Conservation (phyloP, 2,113 vertebrate species). For the Zapornia atra region DNA sequence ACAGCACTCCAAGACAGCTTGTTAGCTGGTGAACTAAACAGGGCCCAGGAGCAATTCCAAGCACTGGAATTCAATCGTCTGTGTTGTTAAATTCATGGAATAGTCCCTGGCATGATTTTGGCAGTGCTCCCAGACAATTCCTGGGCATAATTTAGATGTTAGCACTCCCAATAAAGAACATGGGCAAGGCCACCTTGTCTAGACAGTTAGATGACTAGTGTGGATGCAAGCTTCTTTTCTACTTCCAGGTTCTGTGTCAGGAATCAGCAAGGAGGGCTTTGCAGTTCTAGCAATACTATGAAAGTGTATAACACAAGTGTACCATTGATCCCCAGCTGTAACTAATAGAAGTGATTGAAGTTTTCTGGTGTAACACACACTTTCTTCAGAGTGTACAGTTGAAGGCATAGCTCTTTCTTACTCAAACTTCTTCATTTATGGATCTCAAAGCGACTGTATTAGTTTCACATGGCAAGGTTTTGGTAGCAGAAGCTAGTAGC, state of each 20-base stretch:
- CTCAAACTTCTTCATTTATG: neutral
- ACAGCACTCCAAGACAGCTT: neutral
- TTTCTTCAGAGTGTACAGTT: neutral
- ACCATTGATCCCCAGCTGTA: neutral
- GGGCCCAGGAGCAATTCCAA: neutral
- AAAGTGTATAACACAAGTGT: neutral
- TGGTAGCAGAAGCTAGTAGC: accelerated
- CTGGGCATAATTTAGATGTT: neutral
- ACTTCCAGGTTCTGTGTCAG: neutral
- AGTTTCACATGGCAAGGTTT: neutral
- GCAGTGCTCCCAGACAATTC: neutral
- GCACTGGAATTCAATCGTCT: neutral
- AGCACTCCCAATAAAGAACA: neutral
- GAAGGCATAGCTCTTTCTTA: neutral
- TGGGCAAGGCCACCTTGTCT: neutral
- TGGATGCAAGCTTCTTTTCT: neutral
- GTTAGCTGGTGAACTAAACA: neutral
- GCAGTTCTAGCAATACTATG: neutral
- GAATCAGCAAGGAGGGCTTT: neutral
- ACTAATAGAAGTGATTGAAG: neutral
- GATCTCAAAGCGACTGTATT: neutral
- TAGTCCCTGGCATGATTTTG: neutral
- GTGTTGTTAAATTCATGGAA: neutral
- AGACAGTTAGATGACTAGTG: neutral
- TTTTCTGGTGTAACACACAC: neutral